phyloP scores from a whole-genome alignment of 37 sponge, comb jelly and placozoan species.

The Agelas oroides region DNA sequence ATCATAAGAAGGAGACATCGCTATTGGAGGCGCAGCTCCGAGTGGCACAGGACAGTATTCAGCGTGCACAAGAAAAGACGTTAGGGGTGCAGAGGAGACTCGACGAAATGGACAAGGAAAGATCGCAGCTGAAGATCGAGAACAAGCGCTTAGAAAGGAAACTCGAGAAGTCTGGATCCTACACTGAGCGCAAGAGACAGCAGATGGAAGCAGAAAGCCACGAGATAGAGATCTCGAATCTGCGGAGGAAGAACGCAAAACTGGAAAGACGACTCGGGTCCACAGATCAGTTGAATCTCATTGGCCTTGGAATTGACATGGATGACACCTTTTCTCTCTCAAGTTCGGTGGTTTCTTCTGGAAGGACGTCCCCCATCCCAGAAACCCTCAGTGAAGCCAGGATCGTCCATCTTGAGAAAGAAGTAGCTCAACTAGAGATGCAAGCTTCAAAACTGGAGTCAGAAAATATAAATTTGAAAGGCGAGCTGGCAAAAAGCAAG shows the following conservation, averaged over 20 bases:
- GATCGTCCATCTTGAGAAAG: constrained; percentile 39
- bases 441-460: background rate
- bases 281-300: constrained; percentile 9
- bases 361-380: constrained; percentile 2
- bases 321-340: background rate
- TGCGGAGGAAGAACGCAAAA: constrained; percentile 40
- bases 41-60: constrained; percentile 38
- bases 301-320: background rate
- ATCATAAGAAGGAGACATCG: constrained; percentile 27
- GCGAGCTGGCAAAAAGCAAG: background rate
- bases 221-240: constrained; percentile 57
- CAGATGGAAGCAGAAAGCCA: constrained; percentile 41
- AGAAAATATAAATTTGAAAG: constrained; percentile 26
- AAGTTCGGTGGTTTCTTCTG: background rate
- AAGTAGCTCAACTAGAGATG: constrained; percentile 19
- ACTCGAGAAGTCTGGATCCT: constrained; percentile 21
- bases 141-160: constrained; percentile 41
- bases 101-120: constrained; percentile 52
- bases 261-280: constrained; percentile 54
- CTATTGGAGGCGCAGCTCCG: constrained; percentile 49
- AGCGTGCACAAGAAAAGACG: constrained; percentile 43
- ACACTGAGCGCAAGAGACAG: constrained; percentile 26
- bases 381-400: constrained; percentile 25
- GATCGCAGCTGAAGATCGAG: constrained; percentile 51
- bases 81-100: constrained; percentile 29